phyloP scores from a whole-genome alignment of 1,140 invertebrate genomes.

The Globodera rostochiensis region DNA sequence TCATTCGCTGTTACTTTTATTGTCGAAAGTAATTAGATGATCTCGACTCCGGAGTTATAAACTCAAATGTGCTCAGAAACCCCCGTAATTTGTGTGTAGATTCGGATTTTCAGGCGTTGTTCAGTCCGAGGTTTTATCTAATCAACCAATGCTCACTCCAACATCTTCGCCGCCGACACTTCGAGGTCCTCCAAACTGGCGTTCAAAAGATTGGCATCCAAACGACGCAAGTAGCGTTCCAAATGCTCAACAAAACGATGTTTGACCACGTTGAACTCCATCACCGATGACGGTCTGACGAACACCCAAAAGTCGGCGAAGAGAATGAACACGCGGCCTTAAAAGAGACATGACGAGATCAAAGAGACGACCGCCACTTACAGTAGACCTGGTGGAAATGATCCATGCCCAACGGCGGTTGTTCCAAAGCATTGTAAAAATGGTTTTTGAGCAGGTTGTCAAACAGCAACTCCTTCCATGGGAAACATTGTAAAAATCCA shows the following conservation, averaged over 20 bases:
- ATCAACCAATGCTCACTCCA: not conserved
- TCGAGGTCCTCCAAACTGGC: conserved; percentile 27
- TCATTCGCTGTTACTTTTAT: too few species aligned
- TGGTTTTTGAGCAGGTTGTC: conserved; percentile 84
- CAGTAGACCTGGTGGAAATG: conserved; percentile 91
- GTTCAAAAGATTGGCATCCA: conserved; percentile 38
- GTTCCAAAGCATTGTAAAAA: conserved; percentile 77
- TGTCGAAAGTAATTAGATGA: too few species aligned
- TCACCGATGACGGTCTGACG: conserved; percentile 40
- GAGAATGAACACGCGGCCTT: conserved; percentile 50
- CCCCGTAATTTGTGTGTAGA: too few species aligned
- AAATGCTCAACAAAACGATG: conserved; percentile 34
- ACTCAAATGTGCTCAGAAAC: too few species aligned
- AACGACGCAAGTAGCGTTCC: conserved; percentile 35
- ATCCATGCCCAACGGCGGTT: conserved; percentile 73
- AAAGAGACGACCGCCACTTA: conserved; percentile 60
- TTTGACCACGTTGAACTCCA: conserved; percentile 55
- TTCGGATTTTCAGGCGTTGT: too few species aligned
- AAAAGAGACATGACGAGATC: conserved; percentile 19
- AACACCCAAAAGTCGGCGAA: conserved; percentile 51
- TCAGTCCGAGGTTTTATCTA: not conserved
- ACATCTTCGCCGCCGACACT: not conserved
- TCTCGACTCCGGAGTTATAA: too few species aligned
- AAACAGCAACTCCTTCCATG: conserved; percentile 76
- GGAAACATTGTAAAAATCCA: conserved; percentile 53